Evolutionary conservation across 2,797 vertebrate species (phyloP).

Genomic region (Hypotaenidia okinawae): DNA sequence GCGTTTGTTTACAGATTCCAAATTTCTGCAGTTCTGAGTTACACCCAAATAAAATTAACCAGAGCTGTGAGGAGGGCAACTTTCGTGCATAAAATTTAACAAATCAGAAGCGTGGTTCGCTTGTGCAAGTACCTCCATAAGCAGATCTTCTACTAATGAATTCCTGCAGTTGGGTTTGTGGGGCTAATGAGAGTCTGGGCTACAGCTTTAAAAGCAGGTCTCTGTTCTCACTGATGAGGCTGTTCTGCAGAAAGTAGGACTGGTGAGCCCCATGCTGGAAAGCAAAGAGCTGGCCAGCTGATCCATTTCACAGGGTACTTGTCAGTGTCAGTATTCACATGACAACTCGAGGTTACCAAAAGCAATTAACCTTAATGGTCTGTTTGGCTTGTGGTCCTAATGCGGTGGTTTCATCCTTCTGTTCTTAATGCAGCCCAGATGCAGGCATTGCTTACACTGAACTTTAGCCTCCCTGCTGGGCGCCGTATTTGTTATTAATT

Average conservation of each 20-base stretch:
- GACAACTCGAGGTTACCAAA: not conserved
- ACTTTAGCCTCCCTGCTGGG: not conserved
- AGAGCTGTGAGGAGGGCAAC: not conserved
- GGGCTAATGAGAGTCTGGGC: not conserved
- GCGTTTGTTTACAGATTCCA: not conserved
- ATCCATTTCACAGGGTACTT: not conserved
- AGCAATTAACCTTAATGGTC: slow-evolving; percentile 4
- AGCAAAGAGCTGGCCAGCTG: not conserved
- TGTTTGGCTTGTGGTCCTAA: not conserved
- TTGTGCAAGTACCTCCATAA: not conserved
- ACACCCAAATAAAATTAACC: not conserved
- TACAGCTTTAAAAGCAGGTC: not conserved
- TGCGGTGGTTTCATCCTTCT: not conserved
- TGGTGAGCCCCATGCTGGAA: not conserved
- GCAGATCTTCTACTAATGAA: not conserved
- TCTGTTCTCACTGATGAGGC: not conserved
- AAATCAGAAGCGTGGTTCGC: not conserved
- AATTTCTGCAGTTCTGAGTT: not conserved
- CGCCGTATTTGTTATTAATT: not conserved
- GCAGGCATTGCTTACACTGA: not conserved
- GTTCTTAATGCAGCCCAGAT: not conserved
- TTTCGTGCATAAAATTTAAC: not conserved
- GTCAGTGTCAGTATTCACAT: not conserved
- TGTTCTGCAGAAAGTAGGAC: not conserved
- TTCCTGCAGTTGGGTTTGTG: not conserved